phyloP scores from a whole-genome alignment of 2,797 vertebrate genomes.

The Pelochelys cantorii region DNA sequence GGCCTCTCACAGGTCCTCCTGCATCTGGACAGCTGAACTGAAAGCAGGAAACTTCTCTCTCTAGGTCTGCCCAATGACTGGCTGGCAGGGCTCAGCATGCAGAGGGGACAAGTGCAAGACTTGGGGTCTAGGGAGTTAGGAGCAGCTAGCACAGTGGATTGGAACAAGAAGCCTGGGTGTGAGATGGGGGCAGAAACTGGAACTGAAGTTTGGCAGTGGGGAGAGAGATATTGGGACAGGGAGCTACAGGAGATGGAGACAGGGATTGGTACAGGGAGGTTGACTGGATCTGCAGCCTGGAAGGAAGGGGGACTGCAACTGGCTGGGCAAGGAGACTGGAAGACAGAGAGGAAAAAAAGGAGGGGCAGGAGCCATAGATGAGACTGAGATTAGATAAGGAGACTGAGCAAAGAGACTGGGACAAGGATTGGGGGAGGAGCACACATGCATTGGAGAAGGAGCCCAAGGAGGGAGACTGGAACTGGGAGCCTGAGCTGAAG shows the following conservation, averaged over 20 bases:
- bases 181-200: background rate
- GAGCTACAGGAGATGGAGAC: background rate
- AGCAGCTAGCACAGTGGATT: accelerated
- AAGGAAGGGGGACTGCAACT: background rate
- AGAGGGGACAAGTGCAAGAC: background rate
- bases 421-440: background rate
- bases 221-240: background rate
- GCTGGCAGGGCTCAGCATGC: background rate
- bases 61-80: background rate
- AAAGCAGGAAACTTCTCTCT: background rate
- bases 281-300: background rate
- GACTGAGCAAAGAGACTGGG: background rate
- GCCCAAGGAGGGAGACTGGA: background rate
- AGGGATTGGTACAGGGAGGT: too few relatives aligned
- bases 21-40: background rate
- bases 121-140: background rate
- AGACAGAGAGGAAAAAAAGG: accelerated
- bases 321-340: accelerated
- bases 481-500: background rate
- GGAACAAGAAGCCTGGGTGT: accelerated
- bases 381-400: background rate
- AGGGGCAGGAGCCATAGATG: background rate
- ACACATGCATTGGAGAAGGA: background rate
- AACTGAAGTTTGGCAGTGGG: background rate
- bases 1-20: background rate